Evolutionary conservation across 35 echinoderm and acorn worm genomes (phyloP).

Genomic region (Stichopus chloronotus): DNA sequence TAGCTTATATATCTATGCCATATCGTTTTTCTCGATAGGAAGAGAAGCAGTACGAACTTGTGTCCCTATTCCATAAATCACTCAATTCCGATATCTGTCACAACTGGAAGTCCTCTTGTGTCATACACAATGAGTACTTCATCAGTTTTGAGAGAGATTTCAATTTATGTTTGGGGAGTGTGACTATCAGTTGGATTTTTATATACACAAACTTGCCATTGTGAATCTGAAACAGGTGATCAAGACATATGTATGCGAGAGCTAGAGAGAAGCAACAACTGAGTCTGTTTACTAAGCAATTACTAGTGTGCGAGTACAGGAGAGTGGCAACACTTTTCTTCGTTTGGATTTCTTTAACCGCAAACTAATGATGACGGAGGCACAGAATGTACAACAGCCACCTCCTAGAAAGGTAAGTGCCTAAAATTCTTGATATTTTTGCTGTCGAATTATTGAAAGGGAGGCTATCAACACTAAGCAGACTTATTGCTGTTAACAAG

Average conservation of each 20-base stretch:
- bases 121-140: not conserved
- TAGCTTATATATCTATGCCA: too few species aligned
- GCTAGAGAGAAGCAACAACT: not conserved
- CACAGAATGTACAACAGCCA: not conserved
- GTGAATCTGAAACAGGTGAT: not conserved
- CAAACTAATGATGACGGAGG: not conserved
- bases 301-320: not conserved
- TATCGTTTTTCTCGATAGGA: too few species aligned
- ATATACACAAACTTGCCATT: not conserved
- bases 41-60: too few species aligned
- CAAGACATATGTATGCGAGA: not conserved
- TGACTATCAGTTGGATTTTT: not conserved
- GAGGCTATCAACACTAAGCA: too few species aligned
- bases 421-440: too few species aligned
- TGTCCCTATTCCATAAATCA: too few species aligned
- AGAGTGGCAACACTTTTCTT: not conserved
- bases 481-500: too few species aligned
- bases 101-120: too few species aligned
- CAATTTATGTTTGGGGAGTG: not conserved
- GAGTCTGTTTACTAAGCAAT: not conserved
- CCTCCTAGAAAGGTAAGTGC: slow-evolving; percentile 5
- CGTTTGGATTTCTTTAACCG: not conserved
- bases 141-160: not conserved
- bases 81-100: too few species aligned
- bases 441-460: too few species aligned